Evolutionary conservation across 2,113 vertebrate genomes (phyloP), one percentile per base, ranked within the genome.

Genomic region (Oxyura jamaicensis): DNA sequence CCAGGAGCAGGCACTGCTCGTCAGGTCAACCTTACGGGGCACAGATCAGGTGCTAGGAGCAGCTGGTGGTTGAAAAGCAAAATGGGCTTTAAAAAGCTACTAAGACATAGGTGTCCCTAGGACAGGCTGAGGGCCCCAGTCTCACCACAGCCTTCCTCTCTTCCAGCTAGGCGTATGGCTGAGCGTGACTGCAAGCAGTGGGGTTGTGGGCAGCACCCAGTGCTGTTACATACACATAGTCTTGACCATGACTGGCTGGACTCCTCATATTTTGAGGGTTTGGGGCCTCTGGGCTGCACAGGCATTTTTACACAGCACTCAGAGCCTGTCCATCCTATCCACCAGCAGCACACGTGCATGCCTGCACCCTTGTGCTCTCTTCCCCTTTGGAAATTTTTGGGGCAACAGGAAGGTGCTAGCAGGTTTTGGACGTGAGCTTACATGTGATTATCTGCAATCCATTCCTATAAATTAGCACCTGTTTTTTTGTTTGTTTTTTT

Each of bases 331-430:
- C 25, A 44, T 19, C 35, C 33, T 56, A 28, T 36, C 50, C 33
- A 4, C 36, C 8, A 3, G 0, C 1, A 3, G 33, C 9, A 41
- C 0, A 4, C 2, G 4, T 31, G 9, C 0, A 0, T 23, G 31
- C 21, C n/a, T 31, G 7, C 8, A 63, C 7, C 15, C 17, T 50
- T 8, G 2, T 0, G 7, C 21, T 58, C 48, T 77, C 19, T 81
- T 25, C 10, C 21, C 28, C 16, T 3, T 36, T 25, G 36, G 36
- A 63, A 63, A 26, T 36, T 28, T 63, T 28, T 11, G 22, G 8
- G 31, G 25, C 29, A 77, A 71, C 21, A 28, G 18, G 18, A 62
- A 81, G 11, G 35, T 11, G 23, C 11, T 10, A 36, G 3, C 3
- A 28, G 69, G 33, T 74, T 46, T 53, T 16, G 16, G 36, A 35